A percentile compares a stretch with the other conserved stretches of the same genome.
phyloP scores from a whole-genome alignment of 2,888 invertebrate genomes.

The Netelia fuscicornis region DNA sequence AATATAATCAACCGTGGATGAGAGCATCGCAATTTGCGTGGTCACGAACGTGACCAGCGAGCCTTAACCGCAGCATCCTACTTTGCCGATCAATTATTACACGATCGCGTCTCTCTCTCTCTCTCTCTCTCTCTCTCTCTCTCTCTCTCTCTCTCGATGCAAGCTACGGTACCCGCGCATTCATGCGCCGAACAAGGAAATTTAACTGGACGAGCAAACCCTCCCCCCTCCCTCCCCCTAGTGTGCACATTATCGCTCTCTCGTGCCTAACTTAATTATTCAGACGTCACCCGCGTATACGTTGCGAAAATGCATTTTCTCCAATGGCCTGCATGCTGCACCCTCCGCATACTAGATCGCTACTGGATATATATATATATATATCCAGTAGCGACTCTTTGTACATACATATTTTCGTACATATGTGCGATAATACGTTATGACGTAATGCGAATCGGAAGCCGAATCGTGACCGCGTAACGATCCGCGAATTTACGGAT shows the following conservation, averaged over 20 bases:
- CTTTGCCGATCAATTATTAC: slow-evolving; percentile 76
- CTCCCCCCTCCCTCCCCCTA: slow-evolving; percentile 15
- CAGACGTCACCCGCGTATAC: slow-evolving; percentile 63
- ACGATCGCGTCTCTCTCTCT: slow-evolving; percentile 23
- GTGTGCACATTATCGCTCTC: slow-evolving; percentile 47
- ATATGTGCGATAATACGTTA: neutral
- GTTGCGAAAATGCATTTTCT: slow-evolving; percentile 29
- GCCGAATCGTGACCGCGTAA: slow-evolving; percentile 44
- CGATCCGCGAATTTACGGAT: slow-evolving; percentile 41
- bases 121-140: neutral
- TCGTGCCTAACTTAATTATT: slow-evolving; percentile 74
- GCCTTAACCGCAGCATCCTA: slow-evolving; percentile 65
- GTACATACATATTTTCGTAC: neutral
- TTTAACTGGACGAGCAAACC: slow-evolving; percentile 66
- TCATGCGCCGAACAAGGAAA: slow-evolving; percentile 70
- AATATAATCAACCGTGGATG: neutral
- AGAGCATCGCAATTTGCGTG: slow-evolving; percentile 54
- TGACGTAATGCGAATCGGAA: slow-evolving; percentile 19
- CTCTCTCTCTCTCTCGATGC: neutral
- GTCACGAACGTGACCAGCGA: slow-evolving; percentile 61
- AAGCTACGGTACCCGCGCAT: slow-evolving; percentile 5
- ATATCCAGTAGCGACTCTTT: too few species aligned
- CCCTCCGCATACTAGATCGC: neutral
- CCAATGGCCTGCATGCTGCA: neutral
- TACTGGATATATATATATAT: neutral